phyloP scores from a whole-genome alignment of 2,888 invertebrate genomes.

The Agrotis ipsilon region DNA sequence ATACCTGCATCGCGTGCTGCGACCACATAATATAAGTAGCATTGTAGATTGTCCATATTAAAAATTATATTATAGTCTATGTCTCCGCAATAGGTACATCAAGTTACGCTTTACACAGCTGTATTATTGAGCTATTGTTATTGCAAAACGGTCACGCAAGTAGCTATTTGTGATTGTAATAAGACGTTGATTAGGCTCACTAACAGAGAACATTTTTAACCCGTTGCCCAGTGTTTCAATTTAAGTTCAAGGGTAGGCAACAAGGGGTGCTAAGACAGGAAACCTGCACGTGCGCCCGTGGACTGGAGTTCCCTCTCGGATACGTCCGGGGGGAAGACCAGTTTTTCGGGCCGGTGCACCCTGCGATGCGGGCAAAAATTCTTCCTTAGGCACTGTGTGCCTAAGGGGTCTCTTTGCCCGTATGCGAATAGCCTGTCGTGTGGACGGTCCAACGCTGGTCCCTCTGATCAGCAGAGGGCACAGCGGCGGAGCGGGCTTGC shows the following conservation, averaged over 20 bases:
- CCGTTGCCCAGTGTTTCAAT: neutral
- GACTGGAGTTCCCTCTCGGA: too few relatives aligned
- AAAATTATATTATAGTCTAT: conserved; percentile 27
- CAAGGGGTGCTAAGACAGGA: too few relatives aligned
- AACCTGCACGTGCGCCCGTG: too few relatives aligned
- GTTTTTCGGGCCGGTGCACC: too few relatives aligned
- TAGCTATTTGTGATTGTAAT: conserved; percentile 13
- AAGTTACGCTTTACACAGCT: conserved; percentile 44
- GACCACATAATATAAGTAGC: conserved; percentile 81
- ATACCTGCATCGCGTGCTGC: conserved; percentile 59
- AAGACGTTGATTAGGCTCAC: conserved; percentile 1
- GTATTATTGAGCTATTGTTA: conserved; percentile 42
- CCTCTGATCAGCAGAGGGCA: too few relatives aligned
- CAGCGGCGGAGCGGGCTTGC: too few relatives aligned
- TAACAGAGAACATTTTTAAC: neutral
- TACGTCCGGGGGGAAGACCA: too few relatives aligned
- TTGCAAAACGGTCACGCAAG: conserved; percentile 36
- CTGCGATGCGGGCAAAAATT: too few relatives aligned
- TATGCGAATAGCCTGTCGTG: too few relatives aligned
- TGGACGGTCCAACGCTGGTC: too few relatives aligned
- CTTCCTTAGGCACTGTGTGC: too few relatives aligned
- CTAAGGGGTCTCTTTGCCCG: too few relatives aligned
- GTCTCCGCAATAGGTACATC: conserved; percentile 7
- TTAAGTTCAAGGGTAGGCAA: neutral
- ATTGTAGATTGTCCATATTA: conserved; percentile 71